Percentiles rank a stretch among this genome's conserved stretches.
Evolutionary conservation across 2,888 invertebrate genomes (phyloP).

Genomic region (Desoria tigrina): DNA sequence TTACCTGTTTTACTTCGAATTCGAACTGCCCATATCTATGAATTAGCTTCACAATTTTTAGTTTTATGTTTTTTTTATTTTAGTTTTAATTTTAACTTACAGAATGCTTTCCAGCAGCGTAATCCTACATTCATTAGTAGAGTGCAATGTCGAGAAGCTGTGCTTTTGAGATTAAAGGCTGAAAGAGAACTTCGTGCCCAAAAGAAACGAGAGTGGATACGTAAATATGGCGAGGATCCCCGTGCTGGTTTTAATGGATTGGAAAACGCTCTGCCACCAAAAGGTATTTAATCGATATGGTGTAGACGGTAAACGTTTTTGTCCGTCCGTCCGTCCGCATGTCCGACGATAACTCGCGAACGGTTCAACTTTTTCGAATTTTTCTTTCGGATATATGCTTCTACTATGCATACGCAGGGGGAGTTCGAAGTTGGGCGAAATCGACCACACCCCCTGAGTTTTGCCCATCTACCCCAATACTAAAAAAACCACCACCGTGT

Average conservation of each 20-base stretch:
- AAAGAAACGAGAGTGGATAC: slow-evolving; percentile 57
- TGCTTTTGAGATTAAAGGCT: slow-evolving; percentile 59
- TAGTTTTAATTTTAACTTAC: slow-evolving; percentile 56
- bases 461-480: too few relatives aligned
- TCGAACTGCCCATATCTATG: too few relatives aligned
- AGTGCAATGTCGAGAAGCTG: slow-evolving; percentile 62
- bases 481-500: too few relatives aligned
- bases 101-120: slow-evolving; percentile 71
- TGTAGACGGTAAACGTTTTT: too few relatives aligned
- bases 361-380: too few relatives aligned
- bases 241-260: slow-evolving; percentile 19
- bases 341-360: too few relatives aligned
- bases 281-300: slow-evolving; percentile 25
- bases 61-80: not conserved
- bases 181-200: slow-evolving; percentile 59
- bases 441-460: too few relatives aligned
- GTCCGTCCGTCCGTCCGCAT: too few relatives aligned
- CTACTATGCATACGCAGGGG: too few relatives aligned
- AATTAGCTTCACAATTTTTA: slow-evolving; percentile 2
- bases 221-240: slow-evolving; percentile 24
- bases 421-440: too few relatives aligned
- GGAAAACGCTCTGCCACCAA: slow-evolving; percentile 31
- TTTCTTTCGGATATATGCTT: too few relatives aligned
- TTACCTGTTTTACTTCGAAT: too few relatives aligned
- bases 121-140: slow-evolving; percentile 70